phyloP scores from a whole-genome alignment of 2,797 vertebrate genomes.

The Sardinella longiceps region DNA sequence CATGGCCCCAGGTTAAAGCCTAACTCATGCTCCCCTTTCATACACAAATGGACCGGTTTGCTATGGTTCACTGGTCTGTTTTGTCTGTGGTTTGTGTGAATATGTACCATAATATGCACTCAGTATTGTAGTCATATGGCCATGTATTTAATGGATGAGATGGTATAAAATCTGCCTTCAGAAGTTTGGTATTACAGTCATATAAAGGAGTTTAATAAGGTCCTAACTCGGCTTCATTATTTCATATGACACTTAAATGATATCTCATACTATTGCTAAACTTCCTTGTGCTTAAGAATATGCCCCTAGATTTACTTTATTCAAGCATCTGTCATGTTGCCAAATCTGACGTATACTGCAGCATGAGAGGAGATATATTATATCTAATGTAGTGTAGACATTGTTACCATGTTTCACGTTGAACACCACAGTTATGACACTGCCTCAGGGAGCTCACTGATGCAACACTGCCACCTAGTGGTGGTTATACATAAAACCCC shows the following conservation, averaged over 20 bases:
- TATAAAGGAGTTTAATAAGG: background rate
- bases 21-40: too few relatives aligned
- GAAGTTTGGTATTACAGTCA: too few relatives aligned
- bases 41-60: too few relatives aligned
- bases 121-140: background rate
- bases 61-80: too few relatives aligned
- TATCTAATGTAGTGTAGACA: background rate
- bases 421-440: background rate
- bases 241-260: background rate
- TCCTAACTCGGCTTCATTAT: background rate
- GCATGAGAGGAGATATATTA: background rate
- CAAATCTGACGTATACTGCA: background rate
- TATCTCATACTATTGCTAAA: background rate
- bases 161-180: background rate
- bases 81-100: too few relatives aligned
- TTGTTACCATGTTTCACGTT: background rate
- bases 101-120: background rate
- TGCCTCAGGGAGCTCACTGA: background rate
- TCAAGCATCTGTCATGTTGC: background rate
- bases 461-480: conserved; percentile 17
- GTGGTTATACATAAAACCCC: background rate
- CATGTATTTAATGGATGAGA: background rate
- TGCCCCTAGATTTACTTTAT: background rate
- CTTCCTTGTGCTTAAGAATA: background rate
- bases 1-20: too few relatives aligned